These are phyloP conservation scores for Crossaster papposus DNA, from an alignment of 53 echinoderm and acorn worm species.

Conservation along the genomic window DNA sequence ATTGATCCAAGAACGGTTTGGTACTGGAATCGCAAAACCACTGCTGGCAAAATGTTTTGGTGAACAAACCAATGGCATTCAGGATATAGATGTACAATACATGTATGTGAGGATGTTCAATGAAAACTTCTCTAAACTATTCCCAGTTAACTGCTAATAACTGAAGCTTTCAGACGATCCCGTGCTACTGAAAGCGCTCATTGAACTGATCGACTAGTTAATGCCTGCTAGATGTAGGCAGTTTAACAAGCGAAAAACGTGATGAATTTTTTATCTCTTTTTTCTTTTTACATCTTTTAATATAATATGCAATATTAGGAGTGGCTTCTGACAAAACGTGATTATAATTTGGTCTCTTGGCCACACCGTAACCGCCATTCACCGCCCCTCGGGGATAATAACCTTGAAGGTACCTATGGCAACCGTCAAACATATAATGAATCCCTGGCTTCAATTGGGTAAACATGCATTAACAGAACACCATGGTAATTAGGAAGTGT, in stretches of 20 bases:
- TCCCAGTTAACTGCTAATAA: too few species aligned
- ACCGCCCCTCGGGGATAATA: slow-evolving; percentile 21
- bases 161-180: not conserved
- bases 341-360: not conserved
- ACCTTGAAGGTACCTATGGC: slow-evolving; percentile 34
- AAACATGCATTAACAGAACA: not conserved
- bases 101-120: too few species aligned
- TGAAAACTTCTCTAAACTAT: too few species aligned
- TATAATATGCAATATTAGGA: not conserved
- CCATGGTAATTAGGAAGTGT: slow-evolving; percentile 15
- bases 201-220: not conserved
- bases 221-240: not conserved
- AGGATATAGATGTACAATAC: too few species aligned
- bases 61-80: too few species aligned
- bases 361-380: not conserved
- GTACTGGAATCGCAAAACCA: not conserved
- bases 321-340: slow-evolving; percentile 3
- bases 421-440: slow-evolving; percentile 22
- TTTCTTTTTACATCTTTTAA: not conserved
- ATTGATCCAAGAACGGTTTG: too few species aligned
- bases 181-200: not conserved
- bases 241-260: not conserved
- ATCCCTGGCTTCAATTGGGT: not conserved
- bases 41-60: not conserved
- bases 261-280: not conserved